Evolutionary conservation across 2,888 invertebrate genomes (phyloP).

Genomic region (Leuctra nigra): DNA sequence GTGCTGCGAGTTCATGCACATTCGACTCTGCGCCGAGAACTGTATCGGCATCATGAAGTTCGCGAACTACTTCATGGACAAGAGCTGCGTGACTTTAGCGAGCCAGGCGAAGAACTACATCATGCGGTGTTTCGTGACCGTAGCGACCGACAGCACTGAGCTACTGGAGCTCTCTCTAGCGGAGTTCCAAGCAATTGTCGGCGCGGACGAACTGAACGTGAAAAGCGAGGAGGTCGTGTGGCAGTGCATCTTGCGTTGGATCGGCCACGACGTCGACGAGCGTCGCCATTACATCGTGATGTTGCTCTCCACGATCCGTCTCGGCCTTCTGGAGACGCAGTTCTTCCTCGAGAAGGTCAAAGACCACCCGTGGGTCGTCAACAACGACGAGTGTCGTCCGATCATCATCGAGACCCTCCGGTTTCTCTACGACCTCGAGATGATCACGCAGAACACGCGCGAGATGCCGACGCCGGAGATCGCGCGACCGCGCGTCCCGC

Average conservation of each 20-base stretch:
- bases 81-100: slow-evolving; percentile 66
- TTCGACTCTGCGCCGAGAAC: slow-evolving; percentile 64
- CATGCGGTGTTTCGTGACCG: slow-evolving; percentile 65
- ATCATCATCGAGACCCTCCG: slow-evolving; percentile 86
- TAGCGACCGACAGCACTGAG: slow-evolving; percentile 66
- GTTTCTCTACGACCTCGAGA: slow-evolving; percentile 87
- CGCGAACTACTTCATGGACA: slow-evolving; percentile 53
- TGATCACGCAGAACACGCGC: slow-evolving; percentile 70
- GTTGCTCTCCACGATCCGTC: slow-evolving; percentile 71
- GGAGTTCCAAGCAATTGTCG: slow-evolving; percentile 68
- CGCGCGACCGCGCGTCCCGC: slow-evolving; percentile 76
- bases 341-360: slow-evolving; percentile 85
- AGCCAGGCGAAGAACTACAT: slow-evolving; percentile 61
- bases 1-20: slow-evolving; percentile 69
- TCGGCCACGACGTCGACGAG: slow-evolving; percentile 64
- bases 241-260: slow-evolving; percentile 83
- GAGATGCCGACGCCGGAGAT: slow-evolving; percentile 82
- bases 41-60: slow-evolving; percentile 81
- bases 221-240: slow-evolving; percentile 83
- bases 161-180: slow-evolving; percentile 63
- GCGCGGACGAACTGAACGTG: slow-evolving; percentile 78
- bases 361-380: slow-evolving; percentile 77
- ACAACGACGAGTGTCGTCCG: slow-evolving; percentile 76
- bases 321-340: slow-evolving; percentile 79
- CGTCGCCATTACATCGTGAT: slow-evolving; percentile 70